Conservation (phyloP, 2,888 invertebrate genomes). For the Eretmocerus hayati region DNA sequence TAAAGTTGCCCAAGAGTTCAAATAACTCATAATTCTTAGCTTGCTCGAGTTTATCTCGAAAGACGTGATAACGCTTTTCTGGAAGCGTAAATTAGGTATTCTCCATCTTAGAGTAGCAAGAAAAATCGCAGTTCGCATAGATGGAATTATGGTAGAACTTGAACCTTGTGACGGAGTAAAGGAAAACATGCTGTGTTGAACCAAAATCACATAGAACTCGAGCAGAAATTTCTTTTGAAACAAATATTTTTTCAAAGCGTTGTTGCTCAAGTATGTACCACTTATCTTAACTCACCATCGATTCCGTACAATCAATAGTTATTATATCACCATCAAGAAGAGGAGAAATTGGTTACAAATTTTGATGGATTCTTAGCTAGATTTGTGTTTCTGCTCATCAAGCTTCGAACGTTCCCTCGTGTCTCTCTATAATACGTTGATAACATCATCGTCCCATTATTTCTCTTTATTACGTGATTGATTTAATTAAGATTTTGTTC, state of each 20-base stretch:
- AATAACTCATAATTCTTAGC: too few relatives aligned
- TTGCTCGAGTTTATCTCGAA: too few relatives aligned
- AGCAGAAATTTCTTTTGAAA: slow-evolving; percentile 19
- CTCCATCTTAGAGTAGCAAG: too few relatives aligned
- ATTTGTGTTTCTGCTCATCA: slow-evolving; percentile 1
- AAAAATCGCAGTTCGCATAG: neutral
- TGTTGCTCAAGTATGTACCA: slow-evolving; percentile 19
- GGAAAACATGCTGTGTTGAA: slow-evolving; percentile 20
- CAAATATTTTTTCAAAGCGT: slow-evolving; percentile 18
- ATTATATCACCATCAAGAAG: too few relatives aligned
- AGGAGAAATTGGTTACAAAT: too few relatives aligned
- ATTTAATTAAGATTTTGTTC: slow-evolving; percentile 24
- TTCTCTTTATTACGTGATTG: slow-evolving; percentile 5
- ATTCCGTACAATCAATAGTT: too few relatives aligned
- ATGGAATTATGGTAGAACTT: slow-evolving; percentile 2
- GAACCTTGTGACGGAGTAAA: slow-evolving; percentile 8
- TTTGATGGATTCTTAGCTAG: too few relatives aligned
- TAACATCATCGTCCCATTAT: slow-evolving; percentile 10
- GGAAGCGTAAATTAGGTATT: too few relatives aligned
- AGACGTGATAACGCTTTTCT: too few relatives aligned
- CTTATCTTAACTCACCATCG: slow-evolving; percentile 16
- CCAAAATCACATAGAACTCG: slow-evolving; percentile 23
- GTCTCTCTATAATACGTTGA: slow-evolving; percentile 22
- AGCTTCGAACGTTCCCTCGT: slow-evolving; percentile 14
- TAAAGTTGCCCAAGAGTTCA: too few relatives aligned